Evolutionary conservation across 2,888 invertebrate species (phyloP).

Genomic region (Andrena camellia): DNA sequence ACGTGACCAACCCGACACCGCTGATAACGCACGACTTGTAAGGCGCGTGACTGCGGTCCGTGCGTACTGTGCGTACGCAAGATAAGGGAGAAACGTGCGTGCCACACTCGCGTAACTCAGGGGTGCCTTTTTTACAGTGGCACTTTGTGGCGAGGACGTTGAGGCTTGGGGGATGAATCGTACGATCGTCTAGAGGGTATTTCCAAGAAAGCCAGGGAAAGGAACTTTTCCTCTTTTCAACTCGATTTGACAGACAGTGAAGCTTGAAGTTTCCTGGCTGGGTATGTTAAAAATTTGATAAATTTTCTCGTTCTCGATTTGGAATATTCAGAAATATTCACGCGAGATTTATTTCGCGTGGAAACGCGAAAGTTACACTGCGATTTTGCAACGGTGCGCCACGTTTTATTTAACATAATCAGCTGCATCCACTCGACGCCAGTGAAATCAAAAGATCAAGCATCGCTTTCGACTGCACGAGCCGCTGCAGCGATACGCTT

Average conservation of each 20-base stretch:
- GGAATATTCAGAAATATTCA: too few relatives aligned
- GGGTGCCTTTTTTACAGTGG: constrained; percentile 58
- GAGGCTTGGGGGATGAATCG: constrained; percentile 44
- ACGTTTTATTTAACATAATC: constrained; percentile 42
- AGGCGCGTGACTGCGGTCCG: constrained; percentile 55
- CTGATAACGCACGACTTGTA: constrained; percentile 71
- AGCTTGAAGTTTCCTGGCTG: too few relatives aligned
- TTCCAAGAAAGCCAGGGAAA: not conserved
- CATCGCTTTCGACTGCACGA: constrained; percentile 48
- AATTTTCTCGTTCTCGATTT: too few relatives aligned
- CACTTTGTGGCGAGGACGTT: constrained; percentile 45
- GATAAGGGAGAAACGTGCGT: constrained; percentile 77
- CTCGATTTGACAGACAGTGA: too few relatives aligned
- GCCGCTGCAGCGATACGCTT: constrained; percentile 42
- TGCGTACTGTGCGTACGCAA: constrained; percentile 65
- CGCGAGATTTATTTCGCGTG: too few relatives aligned
- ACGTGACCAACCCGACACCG: constrained; percentile 70
- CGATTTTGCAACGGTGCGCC: not conserved
- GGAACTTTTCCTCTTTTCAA: too few relatives aligned
- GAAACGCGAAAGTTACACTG: too few relatives aligned
- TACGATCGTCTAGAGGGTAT: not conserved
- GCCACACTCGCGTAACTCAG: constrained; percentile 76
- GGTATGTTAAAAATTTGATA: too few relatives aligned
- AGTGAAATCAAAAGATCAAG: constrained; percentile 62
- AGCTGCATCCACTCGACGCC: constrained; percentile 44